Evolutionary conservation across 1,140 invertebrate genomes (phyloP).

Genomic region (Scaptodrosophila lebanonensis): DNA sequence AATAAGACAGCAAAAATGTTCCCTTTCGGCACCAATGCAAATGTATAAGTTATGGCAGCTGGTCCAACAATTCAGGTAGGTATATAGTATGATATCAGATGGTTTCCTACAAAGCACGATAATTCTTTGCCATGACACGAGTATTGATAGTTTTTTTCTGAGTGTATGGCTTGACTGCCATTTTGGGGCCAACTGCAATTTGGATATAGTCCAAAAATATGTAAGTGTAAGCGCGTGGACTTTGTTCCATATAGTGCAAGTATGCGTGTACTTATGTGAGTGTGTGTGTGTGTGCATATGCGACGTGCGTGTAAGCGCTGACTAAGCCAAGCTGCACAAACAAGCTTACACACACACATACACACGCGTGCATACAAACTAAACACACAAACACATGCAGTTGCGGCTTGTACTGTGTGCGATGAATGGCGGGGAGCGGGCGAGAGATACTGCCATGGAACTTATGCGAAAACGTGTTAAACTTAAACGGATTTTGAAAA

Average conservation of each 20-base stretch:
- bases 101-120: no score
- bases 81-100: no score
- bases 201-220: conserved; percentile 37
- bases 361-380: background rate
- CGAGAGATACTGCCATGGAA: background rate
- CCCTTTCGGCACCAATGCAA: no score
- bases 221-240: no score
- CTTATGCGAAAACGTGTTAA: conserved; percentile 19
- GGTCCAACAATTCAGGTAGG: no score
- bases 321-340: conserved; percentile 19
- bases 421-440: no score
- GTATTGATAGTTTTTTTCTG: no score
- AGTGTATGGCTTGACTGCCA: conserved; percentile 38
- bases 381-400: background rate
- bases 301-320: background rate
- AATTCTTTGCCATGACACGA: no score
- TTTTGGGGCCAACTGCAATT: background rate
- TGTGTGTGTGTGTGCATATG: conserved; percentile 4
- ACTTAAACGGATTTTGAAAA: conserved; percentile 38
- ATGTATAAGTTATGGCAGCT: no score
- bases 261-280: background rate
- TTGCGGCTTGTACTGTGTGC: no score
- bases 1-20: no score
- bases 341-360: conserved; percentile 15
- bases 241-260: background rate